These are phyloP conservation scores for Ectemnius continuus DNA, from an alignment of 2,888 invertebrate species.

Conservation along the genomic window DNA sequence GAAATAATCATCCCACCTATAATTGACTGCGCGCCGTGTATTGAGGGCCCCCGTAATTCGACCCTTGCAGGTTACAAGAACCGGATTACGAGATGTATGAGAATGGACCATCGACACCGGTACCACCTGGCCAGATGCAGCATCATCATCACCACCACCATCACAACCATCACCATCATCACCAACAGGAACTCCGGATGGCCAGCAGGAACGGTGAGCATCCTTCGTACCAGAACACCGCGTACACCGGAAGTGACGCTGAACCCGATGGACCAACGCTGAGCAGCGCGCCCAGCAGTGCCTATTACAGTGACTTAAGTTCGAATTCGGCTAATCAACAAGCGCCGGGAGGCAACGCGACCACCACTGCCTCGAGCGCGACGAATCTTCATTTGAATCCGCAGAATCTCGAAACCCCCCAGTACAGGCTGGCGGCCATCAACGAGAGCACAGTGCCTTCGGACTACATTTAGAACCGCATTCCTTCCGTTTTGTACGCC, in stretches of 20 bases:
- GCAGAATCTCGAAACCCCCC: slow-evolving; percentile 63
- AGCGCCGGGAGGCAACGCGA: slow-evolving; percentile 49
- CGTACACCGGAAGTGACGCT: slow-evolving; percentile 80
- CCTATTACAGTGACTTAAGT: slow-evolving; percentile 85
- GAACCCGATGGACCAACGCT: slow-evolving; percentile 80
- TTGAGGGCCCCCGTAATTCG: slow-evolving; percentile 8
- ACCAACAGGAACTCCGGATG: slow-evolving; percentile 63
- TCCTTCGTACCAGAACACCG: slow-evolving; percentile 86
- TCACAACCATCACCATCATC: slow-evolving; percentile 68
- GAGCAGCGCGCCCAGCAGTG: slow-evolving; percentile 84
- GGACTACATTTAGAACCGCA: slow-evolving; percentile 70
- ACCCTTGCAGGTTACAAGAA: slow-evolving; percentile 71
- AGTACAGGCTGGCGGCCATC: slow-evolving; percentile 75
- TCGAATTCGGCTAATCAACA: slow-evolving; percentile 75
- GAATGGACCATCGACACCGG: slow-evolving; percentile 72
- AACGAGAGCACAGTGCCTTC: slow-evolving; percentile 74
- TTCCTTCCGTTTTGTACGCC: background rate
- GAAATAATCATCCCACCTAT: slow-evolving; percentile 1
- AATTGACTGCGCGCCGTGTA: slow-evolving; percentile 8
- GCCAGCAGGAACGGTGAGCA: slow-evolving; percentile 65
- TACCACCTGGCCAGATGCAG: slow-evolving; percentile 64
- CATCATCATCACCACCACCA: slow-evolving; percentile 66
- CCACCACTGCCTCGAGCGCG: slow-evolving; percentile 42
- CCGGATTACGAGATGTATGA: slow-evolving; percentile 77
- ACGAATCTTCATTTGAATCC: slow-evolving; percentile 58